phyloP scores from a whole-genome alignment of 2,797 vertebrate species.

The Hippoglossus hippoglossus region DNA sequence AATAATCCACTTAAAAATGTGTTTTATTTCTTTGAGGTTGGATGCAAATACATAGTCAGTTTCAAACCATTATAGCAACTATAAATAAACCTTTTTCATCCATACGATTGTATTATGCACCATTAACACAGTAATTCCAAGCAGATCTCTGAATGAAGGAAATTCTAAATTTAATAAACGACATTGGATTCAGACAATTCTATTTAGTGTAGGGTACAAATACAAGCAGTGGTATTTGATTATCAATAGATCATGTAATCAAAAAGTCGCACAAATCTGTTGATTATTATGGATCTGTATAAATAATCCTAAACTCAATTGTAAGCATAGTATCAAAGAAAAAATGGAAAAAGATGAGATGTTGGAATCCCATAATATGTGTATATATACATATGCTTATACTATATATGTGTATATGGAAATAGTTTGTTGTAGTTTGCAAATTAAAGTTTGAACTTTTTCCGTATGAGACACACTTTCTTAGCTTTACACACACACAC shows the following conservation, averaged over 20 bases:
- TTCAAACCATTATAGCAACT: background rate
- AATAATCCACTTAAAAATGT: background rate
- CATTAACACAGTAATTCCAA: background rate
- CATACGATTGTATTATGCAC: too few species aligned
- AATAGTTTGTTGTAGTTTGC: background rate
- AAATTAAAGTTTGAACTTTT: constrained; percentile 8
- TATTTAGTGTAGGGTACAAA: background rate
- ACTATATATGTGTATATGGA: background rate
- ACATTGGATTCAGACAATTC: background rate
- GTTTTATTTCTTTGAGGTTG: background rate
- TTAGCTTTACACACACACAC: constrained; percentile 14
- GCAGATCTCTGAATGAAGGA: background rate
- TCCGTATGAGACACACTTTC: constrained; percentile 25
- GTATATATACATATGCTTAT: background rate
- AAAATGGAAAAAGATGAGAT: background rate
- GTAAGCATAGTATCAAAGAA: background rate
- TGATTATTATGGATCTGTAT: background rate
- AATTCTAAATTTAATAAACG: background rate
- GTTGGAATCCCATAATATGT: background rate
- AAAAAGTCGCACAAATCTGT: background rate
- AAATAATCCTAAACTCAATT: background rate
- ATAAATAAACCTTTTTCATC: background rate
- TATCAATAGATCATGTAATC: background rate
- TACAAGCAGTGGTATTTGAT: background rate
- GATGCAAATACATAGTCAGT: background rate